These are phyloP conservation scores for Podilymbus podiceps DNA, from an alignment of 2,113 vertebrate genomes.

Conservation along the genomic window DNA sequence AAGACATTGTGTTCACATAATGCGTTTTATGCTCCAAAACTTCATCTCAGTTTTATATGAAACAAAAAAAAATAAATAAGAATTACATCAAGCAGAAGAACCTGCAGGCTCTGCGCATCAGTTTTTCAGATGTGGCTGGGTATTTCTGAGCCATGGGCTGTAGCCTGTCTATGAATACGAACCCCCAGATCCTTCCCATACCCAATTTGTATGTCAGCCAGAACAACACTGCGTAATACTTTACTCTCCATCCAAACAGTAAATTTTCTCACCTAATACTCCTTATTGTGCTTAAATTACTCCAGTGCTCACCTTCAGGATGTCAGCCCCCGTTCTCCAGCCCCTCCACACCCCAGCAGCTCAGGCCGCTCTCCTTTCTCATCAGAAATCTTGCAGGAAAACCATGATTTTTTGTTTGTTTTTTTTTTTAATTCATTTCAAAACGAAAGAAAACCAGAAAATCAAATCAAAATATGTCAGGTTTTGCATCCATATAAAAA, in stretches of 20 bases:
- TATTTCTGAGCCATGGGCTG: not conserved
- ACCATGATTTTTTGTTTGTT: accelerated
- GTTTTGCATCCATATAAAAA: not conserved
- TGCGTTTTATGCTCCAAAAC: not conserved
- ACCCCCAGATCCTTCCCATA: not conserved
- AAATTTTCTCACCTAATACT: not conserved
- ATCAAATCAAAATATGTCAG: not conserved
- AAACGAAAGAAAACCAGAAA: not conserved
- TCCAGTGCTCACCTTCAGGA: not conserved
- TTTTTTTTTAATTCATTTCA: not conserved
- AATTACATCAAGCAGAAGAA: not conserved
- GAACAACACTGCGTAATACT: not conserved
- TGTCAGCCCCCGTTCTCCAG: not conserved
- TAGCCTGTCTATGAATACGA: not conserved
- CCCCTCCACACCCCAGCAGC: not conserved
- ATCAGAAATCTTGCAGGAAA: not conserved
- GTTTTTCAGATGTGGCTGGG: not conserved
- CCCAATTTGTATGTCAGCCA: not conserved
- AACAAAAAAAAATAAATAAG: not conserved
- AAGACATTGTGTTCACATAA: not conserved
- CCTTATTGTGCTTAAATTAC: not conserved
- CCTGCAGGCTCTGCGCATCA: not conserved
- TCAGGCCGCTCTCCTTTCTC: not conserved
- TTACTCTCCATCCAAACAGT: not conserved
- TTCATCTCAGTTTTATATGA: not conserved